Evolutionary conservation across 2,888 invertebrate species (phyloP).

Genomic region (Tetramorium bicarinatum): DNA sequence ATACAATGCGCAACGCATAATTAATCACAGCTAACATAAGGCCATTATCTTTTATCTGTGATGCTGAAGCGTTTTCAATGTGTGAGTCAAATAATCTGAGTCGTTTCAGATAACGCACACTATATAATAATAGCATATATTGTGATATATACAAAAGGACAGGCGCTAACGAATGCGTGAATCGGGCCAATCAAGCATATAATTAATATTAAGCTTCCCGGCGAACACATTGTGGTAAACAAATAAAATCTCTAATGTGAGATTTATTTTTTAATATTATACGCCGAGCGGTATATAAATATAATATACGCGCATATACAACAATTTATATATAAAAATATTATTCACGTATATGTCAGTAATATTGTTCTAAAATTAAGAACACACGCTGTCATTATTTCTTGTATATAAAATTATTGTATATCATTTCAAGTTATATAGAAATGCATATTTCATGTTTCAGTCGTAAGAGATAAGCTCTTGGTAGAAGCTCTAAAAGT

Average conservation of each 20-base stretch:
- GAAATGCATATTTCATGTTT: background rate
- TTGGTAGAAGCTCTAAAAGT: slow-evolving; percentile 7
- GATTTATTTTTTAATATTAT: slow-evolving; percentile 16
- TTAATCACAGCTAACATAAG: slow-evolving; percentile 47
- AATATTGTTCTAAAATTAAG: background rate
- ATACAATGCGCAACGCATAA: slow-evolving; percentile 23
- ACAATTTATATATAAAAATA: slow-evolving; percentile 29
- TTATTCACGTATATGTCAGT: slow-evolving; percentile 1
- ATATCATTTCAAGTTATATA: slow-evolving; percentile 21
- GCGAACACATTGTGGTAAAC: slow-evolving; percentile 29
- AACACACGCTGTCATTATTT: slow-evolving; percentile 3
- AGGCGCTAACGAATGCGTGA: background rate
- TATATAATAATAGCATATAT: slow-evolving; percentile 7
- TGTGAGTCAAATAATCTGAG: slow-evolving; percentile 11
- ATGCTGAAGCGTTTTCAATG: slow-evolving; percentile 9
- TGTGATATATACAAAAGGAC: background rate
- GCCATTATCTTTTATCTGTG: slow-evolving; percentile 32
- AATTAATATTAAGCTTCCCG: slow-evolving; percentile 26
- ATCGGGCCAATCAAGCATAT: background rate
- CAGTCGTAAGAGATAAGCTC: slow-evolving; percentile 14
- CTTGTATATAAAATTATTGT: background rate
- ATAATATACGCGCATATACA: slow-evolving; percentile 20
- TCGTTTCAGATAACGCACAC: background rate
- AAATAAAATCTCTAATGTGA: slow-evolving; percentile 15
- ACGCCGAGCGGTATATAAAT: slow-evolving; percentile 7